Evolutionary conservation across 2,113 vertebrate species (phyloP), one percentile per base, ranked within the genome.

Genomic region (Lagopus leucura): DNA sequence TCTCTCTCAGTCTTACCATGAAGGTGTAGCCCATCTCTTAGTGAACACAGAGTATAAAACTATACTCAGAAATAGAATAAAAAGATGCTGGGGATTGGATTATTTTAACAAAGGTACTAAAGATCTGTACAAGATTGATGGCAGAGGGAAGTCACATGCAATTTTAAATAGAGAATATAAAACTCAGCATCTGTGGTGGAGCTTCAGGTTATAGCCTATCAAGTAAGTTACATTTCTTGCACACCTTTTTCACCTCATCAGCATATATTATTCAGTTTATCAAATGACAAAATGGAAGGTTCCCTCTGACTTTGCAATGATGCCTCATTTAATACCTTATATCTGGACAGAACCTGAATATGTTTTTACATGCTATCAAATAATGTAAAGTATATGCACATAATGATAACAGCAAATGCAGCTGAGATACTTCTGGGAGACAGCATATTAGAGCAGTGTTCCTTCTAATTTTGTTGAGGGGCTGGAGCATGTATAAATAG

Each of bases 331-430:
- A 83, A 16, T 88, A 42, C 40, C 88, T 82, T 30, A 8, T 87
- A 50, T 76, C 17, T 16, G 63, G 70, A 71, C 50, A 83, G 86
- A 88, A 14, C 20, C 67, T 82, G 85, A 91, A 50, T 86, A 43
- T 50, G 34, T 64, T 92, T 95, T 77, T 92, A 93, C 70, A 58
- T 66, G 52, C 82, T 92, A 73, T 75, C 67, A 87, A 92, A 93
- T 87, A 78, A 91, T 77, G 42, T 82, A 72, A 94, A 94, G 70
- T 67, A 61, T 82, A 92, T 94, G 82, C 47, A 94, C 79, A 21
- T 83, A 88, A 90, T 75, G 60, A 89, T 32, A 63, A 42, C 38
- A 55, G 54, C 27, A 40, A 81, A 90, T 65, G 81, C 11, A 82
- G 24, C 76, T 42, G 73, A 58, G 48, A 63, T 73, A 27, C 52